phyloP scores from a whole-genome alignment of 2,113 vertebrate genomes.

The Scalopus aquaticus region DNA sequence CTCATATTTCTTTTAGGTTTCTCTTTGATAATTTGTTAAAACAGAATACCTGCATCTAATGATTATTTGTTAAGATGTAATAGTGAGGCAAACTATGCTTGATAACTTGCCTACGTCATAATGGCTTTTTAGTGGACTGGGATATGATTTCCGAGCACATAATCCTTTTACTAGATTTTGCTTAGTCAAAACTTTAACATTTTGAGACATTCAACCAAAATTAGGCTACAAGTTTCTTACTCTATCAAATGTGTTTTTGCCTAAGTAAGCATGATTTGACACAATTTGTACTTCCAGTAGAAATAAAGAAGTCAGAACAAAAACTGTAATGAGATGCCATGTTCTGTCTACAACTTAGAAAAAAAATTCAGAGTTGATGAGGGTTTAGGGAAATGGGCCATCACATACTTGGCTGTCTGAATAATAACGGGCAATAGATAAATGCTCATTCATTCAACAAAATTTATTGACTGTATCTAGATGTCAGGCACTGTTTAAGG shows the following conservation, averaged over 20 bases:
- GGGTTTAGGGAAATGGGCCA: neutral
- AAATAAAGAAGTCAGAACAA: slow-evolving; percentile 36
- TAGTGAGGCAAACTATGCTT: neutral
- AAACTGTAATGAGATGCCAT: slow-evolving; percentile 33
- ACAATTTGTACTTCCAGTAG: neutral
- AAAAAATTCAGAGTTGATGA: neutral
- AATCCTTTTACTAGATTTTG: slow-evolving; percentile 16
- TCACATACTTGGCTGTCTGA: neutral
- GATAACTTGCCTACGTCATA: neutral
- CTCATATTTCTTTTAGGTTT: neutral
- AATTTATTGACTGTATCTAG: slow-evolving; percentile 25
- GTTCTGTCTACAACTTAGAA: slow-evolving; percentile 20
- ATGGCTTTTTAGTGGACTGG: neutral
- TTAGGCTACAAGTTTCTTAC: slow-evolving; percentile 14
- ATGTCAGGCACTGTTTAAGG: neutral
- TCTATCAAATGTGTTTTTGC: slow-evolving; percentile 43
- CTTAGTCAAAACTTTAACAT: slow-evolving; percentile 47
- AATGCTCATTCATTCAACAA: neutral
- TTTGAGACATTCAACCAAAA: slow-evolving; percentile 48
- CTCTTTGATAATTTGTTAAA: neutral
- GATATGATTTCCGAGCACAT: slow-evolving; percentile 22
- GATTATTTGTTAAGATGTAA: neutral
- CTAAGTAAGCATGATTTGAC: slow-evolving; percentile 39
- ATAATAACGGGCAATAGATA: slow-evolving; percentile 10
- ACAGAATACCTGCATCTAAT: neutral